Base-by-base conservation (phyloP, 2,888 invertebrate genomes). In the Agrypnus murinus region DNA sequence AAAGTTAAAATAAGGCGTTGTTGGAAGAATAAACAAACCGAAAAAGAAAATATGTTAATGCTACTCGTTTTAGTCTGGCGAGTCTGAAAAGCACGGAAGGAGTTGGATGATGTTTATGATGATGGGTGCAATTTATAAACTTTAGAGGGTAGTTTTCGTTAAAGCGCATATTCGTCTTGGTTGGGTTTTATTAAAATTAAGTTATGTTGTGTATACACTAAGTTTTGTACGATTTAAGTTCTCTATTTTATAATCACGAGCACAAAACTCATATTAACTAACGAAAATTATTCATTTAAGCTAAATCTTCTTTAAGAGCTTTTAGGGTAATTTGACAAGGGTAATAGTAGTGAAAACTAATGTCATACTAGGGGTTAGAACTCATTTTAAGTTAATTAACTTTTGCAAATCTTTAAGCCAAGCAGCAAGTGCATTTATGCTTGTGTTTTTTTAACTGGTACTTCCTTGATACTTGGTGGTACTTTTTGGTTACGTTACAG, bases 291-390 rank as follows among this genome's bases (percentile, higher is more conserved):
- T 40, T 58, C 25, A 14, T 40, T 36, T 8, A 1, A 2, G 58
- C 12, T 58, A 58, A 58, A 58, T 25, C 58, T 40, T 40, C 58
- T 58, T 58, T 62, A 48, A 62, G 48, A 46, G 46, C 45, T 62
- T 62, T 62, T 62, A 62, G 45, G 7, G 12, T 60, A 60, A 45
- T 40, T 58, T 62, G 34, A 48, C 43, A 43, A 14, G 48, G 62
- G 17, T 17, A 8, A n/a, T n/a, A n/a, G 19, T 17, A 19, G 40
- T 36, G 15, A 62, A 62, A 31, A 62, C 46, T 62, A 48, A 62
- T 15, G 46, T 17, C 36, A 36, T 36, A 19, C 15, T n/a, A 46
- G 48, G 62, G 48, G 36, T 48, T 62, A 48, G 9, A 36, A 40
- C 40, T 38, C 38, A 40, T 38, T 36, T 40, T 50, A 50, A 63